A percentile compares a stretch with the other conserved stretches of the same genome.
phyloP scores from a whole-genome alignment of 2,797 vertebrate genomes.

The Staurois parvus region DNA sequence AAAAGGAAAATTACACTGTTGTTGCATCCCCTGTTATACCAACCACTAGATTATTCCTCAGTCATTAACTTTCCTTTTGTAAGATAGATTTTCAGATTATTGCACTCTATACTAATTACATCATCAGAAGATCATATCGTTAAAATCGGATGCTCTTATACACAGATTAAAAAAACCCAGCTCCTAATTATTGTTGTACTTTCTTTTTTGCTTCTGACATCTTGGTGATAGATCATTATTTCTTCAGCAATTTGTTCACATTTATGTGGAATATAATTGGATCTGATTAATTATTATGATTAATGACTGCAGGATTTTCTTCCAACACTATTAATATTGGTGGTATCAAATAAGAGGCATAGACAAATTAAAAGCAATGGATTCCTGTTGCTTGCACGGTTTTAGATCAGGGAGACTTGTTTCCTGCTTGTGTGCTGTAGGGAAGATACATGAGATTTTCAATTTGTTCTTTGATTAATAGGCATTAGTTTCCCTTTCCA shows the following conservation, averaged over 20 bases:
- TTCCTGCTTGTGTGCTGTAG: conserved; percentile 19
- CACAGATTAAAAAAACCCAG: conserved; percentile 85
- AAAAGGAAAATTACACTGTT: not conserved
- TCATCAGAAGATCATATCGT: conserved; percentile 87
- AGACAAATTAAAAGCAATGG: conserved; percentile 86
- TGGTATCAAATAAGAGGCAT: conserved; percentile 85
- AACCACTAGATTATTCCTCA: conserved; percentile 66
- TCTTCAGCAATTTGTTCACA: conserved; percentile 99
- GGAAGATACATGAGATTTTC: conserved; percentile 56
- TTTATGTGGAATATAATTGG: conserved; percentile 99
- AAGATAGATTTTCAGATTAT: conserved; percentile 79
- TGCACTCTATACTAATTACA: conserved; percentile 88
- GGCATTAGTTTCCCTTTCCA: conserved; percentile 56
- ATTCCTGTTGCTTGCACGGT: conserved; percentile 75
- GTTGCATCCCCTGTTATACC: conserved; percentile 48
- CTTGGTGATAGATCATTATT: conserved; percentile 99
- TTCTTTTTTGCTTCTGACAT: conserved; percentile 90
- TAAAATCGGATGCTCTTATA: conserved; percentile 86
- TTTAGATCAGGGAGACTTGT: conserved; percentile 48
- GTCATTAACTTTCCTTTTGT: conserved; percentile 82
- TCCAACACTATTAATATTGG: conserved; percentile 91
- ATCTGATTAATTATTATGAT: conserved; percentile 99
- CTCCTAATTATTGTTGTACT: conserved; percentile 99
- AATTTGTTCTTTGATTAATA: conserved; percentile 60
- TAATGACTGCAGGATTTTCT: conserved; percentile 92